Conservation (phyloP, 2,113 vertebrate genomes). For the Grus americana region DNA sequence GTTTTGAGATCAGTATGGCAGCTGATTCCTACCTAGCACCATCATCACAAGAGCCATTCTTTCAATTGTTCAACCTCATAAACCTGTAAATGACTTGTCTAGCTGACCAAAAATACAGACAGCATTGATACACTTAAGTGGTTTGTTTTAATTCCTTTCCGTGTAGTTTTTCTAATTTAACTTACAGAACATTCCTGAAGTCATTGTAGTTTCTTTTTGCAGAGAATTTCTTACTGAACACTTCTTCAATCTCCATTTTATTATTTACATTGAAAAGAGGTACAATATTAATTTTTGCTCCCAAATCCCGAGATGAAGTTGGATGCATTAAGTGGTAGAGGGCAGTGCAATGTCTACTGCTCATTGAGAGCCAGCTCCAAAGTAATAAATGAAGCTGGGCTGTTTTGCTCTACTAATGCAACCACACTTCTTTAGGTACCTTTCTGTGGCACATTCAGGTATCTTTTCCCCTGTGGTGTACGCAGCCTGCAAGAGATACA, state of each 20-base stretch:
- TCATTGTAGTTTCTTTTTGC: not conserved
- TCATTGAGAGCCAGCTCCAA: not conserved
- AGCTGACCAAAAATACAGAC: not conserved
- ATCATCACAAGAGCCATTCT: not conserved
- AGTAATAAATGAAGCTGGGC: not conserved
- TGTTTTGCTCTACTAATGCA: not conserved
- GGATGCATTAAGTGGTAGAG: not conserved
- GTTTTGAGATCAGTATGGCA: not conserved
- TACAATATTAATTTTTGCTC: not conserved
- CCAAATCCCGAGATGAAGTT: not conserved
- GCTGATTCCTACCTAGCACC: not conserved
- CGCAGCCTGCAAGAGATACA: not conserved
- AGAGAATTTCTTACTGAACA: not conserved
- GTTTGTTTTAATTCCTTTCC: not conserved
- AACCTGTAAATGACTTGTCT: not conserved
- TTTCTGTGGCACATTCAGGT: not conserved
- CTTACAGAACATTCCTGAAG: not conserved
- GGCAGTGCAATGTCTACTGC: not conserved
- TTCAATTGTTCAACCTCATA: not conserved
- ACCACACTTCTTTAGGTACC: not conserved
- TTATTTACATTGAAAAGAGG: not conserved
- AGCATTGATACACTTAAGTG: not conserved
- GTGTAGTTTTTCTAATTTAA: not conserved
- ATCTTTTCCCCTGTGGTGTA: not conserved
- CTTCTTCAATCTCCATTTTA: not conserved